These are phyloP conservation scores for Petrolisthes manimaculis DNA, from an alignment of 2,888 invertebrate genomes.

Conservation along the genomic window DNA sequence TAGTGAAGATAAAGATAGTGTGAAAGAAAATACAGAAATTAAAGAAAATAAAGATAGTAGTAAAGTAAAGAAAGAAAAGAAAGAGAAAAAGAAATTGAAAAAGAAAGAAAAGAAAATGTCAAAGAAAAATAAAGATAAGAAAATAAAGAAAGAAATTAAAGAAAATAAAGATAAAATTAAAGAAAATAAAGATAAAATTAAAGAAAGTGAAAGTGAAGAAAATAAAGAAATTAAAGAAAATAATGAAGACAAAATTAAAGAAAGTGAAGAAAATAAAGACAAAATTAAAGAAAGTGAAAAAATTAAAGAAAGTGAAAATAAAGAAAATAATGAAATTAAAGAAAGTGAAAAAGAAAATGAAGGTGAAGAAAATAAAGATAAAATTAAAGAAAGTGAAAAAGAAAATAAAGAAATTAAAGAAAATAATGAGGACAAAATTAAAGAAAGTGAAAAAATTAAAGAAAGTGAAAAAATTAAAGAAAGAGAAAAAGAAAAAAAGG, in stretches of 20 bases:
- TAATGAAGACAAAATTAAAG: not conserved
- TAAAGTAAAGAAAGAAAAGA: not conserved
- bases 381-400: not conserved
- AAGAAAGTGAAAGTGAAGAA: not conserved
- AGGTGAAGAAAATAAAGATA: not conserved
- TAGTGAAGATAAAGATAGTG: no score
- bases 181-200: not conserved
- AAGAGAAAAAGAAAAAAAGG: no score
- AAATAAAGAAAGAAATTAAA: not conserved
- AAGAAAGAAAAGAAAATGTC: not conserved
- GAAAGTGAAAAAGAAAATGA: not conserved
- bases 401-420: not conserved
- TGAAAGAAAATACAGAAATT: no score
- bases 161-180: not conserved
- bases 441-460: not conserved
- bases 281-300: not conserved
- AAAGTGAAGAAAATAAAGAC: not conserved
- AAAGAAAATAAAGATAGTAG: no score
- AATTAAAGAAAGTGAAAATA: not conserved
- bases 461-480: no score
- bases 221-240: no score
- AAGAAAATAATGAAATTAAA: not conserved
- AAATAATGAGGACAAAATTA: not conserved
- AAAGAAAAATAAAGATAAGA: not conserved
- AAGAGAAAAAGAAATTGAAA: not conserved